Base-by-base conservation (phyloP, 2,888 invertebrate genomes). In the Meta bourneti region DNA sequence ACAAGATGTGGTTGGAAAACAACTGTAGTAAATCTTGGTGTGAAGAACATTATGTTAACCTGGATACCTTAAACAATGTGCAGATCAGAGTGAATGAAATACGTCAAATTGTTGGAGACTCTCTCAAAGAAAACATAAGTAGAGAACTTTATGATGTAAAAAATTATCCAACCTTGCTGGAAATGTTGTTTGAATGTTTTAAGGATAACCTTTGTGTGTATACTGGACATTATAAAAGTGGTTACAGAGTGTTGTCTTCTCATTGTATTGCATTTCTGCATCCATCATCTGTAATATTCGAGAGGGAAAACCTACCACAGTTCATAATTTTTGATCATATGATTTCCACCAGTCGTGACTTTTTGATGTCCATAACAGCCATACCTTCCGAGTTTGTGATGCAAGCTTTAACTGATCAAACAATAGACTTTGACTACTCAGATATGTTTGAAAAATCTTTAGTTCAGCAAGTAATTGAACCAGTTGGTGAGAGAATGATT, bases 241-340 rank as follows among this genome's bases (percentile, higher is more conserved):
- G 92, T 0, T 92, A 89, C 69, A 49, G 74, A 11, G 49, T 89
- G 16, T 48, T 92, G 7, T 69, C 81, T 61, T 78, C 80, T 0
- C 54, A 74, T 69, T 77, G 77, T 48, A 52, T 89, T 78, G 81
- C 86, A 11, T 92, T 82, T 19, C 49, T 92, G 13, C 92, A 92
- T 86, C 89, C 89, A 61, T 86, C 85, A n/a, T 89, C 92, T 16
- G 52, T 88, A n/a, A 52, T 92, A 6, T 89, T 69, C 52, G 86
- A 85, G 51, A 91, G 20, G 48, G 82, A 78, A 71, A 74, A 85
- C 34, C 81, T 78, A 8, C 92, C 92, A 0, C 70, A 89, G 48
- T 92, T 86, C 77, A 80, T 92, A 54, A 78, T 86, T 52, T 92
- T 89, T 78, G 92, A 92, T 54, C 81, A 92, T 52, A 74, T 89